A percentile compares a stretch with the other conserved stretches of the same genome.
These are phyloP conservation scores for Megaceryle maxima DNA, from an alignment of 2,113 vertebrate genomes.

Conservation along the genomic window DNA sequence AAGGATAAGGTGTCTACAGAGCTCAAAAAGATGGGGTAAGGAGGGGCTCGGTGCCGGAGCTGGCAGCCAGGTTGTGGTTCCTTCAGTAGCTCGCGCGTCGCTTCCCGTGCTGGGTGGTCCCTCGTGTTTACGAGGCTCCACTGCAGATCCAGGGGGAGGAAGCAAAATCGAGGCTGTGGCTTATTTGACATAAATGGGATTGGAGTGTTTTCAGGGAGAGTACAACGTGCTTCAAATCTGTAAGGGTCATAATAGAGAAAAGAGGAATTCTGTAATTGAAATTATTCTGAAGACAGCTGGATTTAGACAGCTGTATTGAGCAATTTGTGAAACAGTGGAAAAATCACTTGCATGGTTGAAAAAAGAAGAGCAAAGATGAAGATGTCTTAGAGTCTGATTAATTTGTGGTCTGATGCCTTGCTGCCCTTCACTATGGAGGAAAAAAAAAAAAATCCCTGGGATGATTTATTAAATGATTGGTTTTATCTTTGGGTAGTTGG, in stretches of 20 bases:
- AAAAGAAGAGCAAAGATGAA: not conserved
- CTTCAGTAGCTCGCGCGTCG: fast-evolving
- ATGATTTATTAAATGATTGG: not conserved
- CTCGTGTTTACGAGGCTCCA: fast-evolving
- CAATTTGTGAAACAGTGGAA: not conserved
- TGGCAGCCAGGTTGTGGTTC: fast-evolving
- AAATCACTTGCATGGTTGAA: not conserved
- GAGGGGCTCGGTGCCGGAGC: not conserved
- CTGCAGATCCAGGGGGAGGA: not conserved
- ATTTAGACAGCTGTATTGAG: not conserved
- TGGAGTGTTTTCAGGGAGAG: not conserved
- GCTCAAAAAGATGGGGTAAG: not conserved
- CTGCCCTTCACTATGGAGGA: not conserved
- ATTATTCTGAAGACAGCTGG: not conserved
- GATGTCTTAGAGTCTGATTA: not conserved
- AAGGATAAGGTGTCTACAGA: not conserved
- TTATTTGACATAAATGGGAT: not conserved
- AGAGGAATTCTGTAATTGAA: not conserved
- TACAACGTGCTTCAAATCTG: fast-evolving
- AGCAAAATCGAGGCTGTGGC: not conserved
- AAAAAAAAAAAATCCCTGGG: not conserved
- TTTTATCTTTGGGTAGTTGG: not conserved
- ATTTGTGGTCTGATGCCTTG: not conserved
- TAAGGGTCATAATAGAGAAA: fast-evolving
- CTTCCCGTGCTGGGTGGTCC: not conserved